Conservation (phyloP, 1,140 invertebrate species). For the Marisa cornuarietis region DNA sequence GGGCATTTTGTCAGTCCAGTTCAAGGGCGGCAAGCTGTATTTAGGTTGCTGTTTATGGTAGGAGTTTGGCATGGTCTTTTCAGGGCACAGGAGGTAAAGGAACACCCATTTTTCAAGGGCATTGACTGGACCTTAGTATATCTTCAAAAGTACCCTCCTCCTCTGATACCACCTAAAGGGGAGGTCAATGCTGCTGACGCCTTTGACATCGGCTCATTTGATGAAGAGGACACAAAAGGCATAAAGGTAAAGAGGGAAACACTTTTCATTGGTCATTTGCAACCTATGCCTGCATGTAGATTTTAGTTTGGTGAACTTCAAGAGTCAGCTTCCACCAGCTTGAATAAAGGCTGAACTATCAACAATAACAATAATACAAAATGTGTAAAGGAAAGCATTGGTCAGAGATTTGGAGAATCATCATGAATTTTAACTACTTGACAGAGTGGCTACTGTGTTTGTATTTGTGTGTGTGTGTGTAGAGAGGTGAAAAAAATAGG, state of each 20-base stretch:
- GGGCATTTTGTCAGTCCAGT: neutral
- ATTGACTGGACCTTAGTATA: slow-evolving; percentile 99
- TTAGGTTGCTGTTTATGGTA: neutral
- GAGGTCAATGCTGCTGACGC: slow-evolving; percentile 99
- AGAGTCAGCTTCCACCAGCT: no score
- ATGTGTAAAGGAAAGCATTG: no score
- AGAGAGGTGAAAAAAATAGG: no score
- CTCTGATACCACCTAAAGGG: slow-evolving; percentile 95
- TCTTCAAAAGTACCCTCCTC: slow-evolving; percentile 97
- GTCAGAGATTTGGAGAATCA: no score
- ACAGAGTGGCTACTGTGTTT: no score
- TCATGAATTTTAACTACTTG: no score
- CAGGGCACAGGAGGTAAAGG: slow-evolving; percentile 96
- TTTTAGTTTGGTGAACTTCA: no score
- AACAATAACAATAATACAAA: no score
- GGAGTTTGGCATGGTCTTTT: slow-evolving; percentile 16
- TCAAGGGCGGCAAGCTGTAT: neutral
- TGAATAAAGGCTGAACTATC: no score
- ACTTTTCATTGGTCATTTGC: neutral
- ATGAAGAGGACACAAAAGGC: slow-evolving; percentile 99
- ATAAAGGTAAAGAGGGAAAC: slow-evolving; percentile 81
- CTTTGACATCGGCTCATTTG: slow-evolving; percentile 99
- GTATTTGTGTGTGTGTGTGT: no score
- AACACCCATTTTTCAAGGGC: slow-evolving; percentile 95
- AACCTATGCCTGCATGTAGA: neutral